A percentile compares a stretch with the other conserved stretches of the same genome.
Evolutionary conservation across 92 coral and sea anemone genomes (phyloP).

Genomic region (Umimayanthus chanpuru): DNA sequence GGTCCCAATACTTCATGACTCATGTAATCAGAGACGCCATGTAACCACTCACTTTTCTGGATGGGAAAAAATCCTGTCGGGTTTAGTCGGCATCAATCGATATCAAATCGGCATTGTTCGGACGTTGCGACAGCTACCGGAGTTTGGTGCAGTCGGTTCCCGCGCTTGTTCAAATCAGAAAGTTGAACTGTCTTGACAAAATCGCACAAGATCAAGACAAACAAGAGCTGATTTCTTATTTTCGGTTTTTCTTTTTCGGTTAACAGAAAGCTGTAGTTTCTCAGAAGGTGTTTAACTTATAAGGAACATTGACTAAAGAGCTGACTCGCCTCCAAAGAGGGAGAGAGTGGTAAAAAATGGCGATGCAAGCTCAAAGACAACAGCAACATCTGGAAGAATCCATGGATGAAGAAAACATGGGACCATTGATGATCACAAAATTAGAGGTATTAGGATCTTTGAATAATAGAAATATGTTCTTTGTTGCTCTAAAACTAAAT

Average conservation of each 20-base stretch:
- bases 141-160: constrained; percentile 26
- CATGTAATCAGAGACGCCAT: constrained; percentile 26
- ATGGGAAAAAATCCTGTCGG: neutral
- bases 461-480: no score
- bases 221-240: neutral
- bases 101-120: constrained; percentile 15
- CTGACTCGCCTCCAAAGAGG: neutral
- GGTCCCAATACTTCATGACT: constrained; percentile 38
- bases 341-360: constrained; percentile 44
- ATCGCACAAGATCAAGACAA: neutral
- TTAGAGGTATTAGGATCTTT: constrained; percentile 68
- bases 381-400: constrained; percentile 76
- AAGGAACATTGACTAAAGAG: neutral
- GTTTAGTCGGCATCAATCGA: neutral
- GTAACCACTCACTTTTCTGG: constrained; percentile 31
- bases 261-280: neutral
- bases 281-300: neutral
- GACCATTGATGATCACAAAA: constrained; percentile 79
- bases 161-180: constrained; percentile 54
- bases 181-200: constrained; percentile 2
- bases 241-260: neutral
- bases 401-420: constrained; percentile 59
- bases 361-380: constrained; percentile 83
- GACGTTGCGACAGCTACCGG: constrained; percentile 2
- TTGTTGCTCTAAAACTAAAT: neutral